A percentile compares a stretch with the other conserved stretches of the same genome.
Evolutionary conservation across 2,888 invertebrate species (phyloP).

Genomic region (Alloscopus bannaensis): DNA sequence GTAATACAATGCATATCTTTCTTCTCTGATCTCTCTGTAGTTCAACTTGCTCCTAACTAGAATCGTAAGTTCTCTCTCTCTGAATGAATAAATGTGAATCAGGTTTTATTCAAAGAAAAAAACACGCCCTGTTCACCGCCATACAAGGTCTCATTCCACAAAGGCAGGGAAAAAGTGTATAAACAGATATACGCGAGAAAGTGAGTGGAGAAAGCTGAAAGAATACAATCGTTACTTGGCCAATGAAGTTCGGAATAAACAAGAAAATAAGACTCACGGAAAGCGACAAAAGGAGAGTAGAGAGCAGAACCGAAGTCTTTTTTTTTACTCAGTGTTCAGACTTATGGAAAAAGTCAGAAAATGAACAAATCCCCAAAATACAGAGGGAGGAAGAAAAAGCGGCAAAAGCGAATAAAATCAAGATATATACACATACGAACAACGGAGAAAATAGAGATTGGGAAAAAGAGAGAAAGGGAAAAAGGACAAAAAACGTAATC

Average conservation of each 20-base stretch:
- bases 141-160: slow-evolving; percentile 34
- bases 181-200: slow-evolving; percentile 44
- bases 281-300: slow-evolving; percentile 36
- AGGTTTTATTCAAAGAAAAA: slow-evolving; percentile 48
- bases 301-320: too few species aligned
- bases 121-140: too few species aligned
- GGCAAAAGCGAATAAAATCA: slow-evolving; percentile 39
- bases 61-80: slow-evolving; percentile 3
- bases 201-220: slow-evolving; percentile 13
- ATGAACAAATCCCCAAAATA: slow-evolving; percentile 37
- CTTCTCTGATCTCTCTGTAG: slow-evolving; percentile 4
- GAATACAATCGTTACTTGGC: slow-evolving; percentile 62
- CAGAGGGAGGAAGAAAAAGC: slow-evolving; percentile 10
- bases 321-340: slow-evolving; percentile 31
- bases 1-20: slow-evolving; percentile 51
- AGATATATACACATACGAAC: slow-evolving; percentile 29
- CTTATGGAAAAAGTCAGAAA: slow-evolving; percentile 54
- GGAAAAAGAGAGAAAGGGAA: slow-evolving; percentile 31
- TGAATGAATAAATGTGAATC: slow-evolving; percentile 61
- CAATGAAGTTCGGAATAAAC: slow-evolving; percentile 60
- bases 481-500: slow-evolving; percentile 59
- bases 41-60: not conserved
- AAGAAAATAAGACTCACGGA: slow-evolving; percentile 44
- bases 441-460: slow-evolving; percentile 25
- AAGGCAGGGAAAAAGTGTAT: slow-evolving; percentile 32